Percentiles rank a stretch among this genome's conserved stretches.
phyloP scores from a whole-genome alignment of 2,797 vertebrate genomes.

The Lacerta viridis region DNA sequence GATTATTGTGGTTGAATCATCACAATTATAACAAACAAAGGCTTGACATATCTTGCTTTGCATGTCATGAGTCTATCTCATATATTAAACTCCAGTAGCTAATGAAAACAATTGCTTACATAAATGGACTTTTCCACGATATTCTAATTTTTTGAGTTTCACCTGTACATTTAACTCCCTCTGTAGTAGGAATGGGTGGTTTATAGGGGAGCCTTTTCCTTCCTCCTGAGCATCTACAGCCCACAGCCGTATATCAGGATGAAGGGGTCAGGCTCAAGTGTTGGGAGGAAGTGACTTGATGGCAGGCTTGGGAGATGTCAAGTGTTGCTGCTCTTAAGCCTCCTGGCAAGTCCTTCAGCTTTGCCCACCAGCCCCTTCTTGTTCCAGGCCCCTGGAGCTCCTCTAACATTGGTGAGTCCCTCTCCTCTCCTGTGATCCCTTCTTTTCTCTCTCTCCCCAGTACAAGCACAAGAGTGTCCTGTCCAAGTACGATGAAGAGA shows the following conservation, averaged over 20 bases:
- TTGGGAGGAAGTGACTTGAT: not conserved
- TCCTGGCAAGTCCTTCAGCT: not conserved
- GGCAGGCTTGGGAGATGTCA: not conserved
- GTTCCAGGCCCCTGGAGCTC: not conserved
- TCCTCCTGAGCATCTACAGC: no score
- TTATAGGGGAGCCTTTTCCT: not conserved
- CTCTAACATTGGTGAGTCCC: not conserved
- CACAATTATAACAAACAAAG: no score
- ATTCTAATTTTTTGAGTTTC: no score
- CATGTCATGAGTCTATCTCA: no score
- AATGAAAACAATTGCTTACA: no score
- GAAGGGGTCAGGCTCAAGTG: not conserved
- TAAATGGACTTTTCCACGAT: no score
- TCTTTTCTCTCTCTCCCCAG: conserved; percentile 25
- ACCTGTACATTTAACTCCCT: no score
- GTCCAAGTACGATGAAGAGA: conserved; percentile 93
- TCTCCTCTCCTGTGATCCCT: not conserved
- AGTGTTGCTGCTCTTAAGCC: not conserved
- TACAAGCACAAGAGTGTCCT: conserved; percentile 85
- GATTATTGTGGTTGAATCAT: no score
- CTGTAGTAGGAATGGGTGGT: no score
- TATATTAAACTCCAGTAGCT: no score
- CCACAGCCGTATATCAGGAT: not conserved
- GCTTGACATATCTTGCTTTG: no score
- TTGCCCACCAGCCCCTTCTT: not conserved